Percentiles rank a stretch among this genome's conserved stretches.
These are phyloP conservation scores for Tetheella fluctuosa DNA, from an alignment of 2,888 invertebrate genomes.

Conservation along the genomic window DNA sequence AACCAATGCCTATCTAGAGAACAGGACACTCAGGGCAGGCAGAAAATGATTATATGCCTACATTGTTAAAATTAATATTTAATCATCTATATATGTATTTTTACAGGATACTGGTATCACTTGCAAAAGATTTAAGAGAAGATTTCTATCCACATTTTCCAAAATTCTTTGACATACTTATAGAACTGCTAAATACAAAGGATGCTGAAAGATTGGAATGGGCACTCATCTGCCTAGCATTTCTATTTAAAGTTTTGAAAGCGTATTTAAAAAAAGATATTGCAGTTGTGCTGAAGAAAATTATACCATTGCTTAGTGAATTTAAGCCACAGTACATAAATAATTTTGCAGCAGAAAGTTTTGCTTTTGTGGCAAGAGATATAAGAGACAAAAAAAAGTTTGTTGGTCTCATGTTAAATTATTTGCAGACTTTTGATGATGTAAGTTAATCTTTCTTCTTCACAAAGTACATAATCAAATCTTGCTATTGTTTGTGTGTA, in stretches of 20 bases:
- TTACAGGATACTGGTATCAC: conserved; percentile 90
- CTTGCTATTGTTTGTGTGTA: too few species aligned
- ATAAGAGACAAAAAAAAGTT: conserved; percentile 91
- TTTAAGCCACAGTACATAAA: conserved; percentile 93
- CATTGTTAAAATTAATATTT: neutral
- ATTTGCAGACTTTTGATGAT: conserved; percentile 86
- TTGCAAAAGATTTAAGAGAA: conserved; percentile 93
- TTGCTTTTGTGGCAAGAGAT: conserved; percentile 96
- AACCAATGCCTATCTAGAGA: too few species aligned
- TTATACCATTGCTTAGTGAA: conserved; percentile 90
- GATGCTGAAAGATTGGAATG: conserved; percentile 94
- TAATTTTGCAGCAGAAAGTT: conserved; percentile 97
- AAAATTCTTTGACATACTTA: conserved; percentile 88
- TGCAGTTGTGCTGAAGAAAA: conserved; percentile 87
- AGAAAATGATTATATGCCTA: too few species aligned
- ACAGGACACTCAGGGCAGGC: too few species aligned
- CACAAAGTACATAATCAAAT: too few species aligned
- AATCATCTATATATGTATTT: conserved; percentile 26
- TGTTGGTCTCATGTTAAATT: conserved; percentile 87
- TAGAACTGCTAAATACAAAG: conserved; percentile 88
- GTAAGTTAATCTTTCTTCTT: conserved; percentile 75
- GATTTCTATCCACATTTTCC: conserved; percentile 96
- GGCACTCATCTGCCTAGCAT: conserved; percentile 93
- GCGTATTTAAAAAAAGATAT: conserved; percentile 92
- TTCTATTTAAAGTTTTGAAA: conserved; percentile 95